Evolutionary conservation across 2,113 vertebrate genomes (phyloP).

Genomic region (Azemiops feae): DNA sequence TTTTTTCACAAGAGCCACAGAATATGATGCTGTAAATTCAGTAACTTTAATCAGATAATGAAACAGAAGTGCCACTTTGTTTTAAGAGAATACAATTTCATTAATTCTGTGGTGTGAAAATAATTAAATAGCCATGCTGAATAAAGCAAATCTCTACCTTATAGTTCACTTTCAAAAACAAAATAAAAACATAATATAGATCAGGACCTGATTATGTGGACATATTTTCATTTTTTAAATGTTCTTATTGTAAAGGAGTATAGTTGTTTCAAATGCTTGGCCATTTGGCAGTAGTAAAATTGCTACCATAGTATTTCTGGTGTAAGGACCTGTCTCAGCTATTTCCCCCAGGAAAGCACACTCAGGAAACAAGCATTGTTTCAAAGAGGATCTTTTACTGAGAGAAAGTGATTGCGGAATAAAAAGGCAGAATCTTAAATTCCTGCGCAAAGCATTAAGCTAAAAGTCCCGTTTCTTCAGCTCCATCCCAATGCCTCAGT

Average conservation of each 20-base stretch:
- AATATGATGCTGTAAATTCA: neutral
- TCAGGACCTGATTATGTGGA: neutral
- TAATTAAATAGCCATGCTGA: neutral
- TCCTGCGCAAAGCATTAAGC: too few species aligned
- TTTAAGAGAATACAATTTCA: slow-evolving; percentile 20
- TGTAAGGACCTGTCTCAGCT: too few species aligned
- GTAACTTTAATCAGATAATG: slow-evolving; percentile 12
- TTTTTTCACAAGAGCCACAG: slow-evolving; percentile 13
- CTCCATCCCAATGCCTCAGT: too few species aligned
- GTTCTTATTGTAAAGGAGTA: neutral
- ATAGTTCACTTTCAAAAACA: neutral
- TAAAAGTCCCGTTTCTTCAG: too few species aligned
- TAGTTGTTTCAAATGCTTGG: neutral
- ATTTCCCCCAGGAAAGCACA: too few species aligned
- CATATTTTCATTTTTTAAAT: neutral
- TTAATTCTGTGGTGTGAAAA: neutral
- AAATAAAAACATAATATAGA: neutral
- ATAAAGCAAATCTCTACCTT: neutral
- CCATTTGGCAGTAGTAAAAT: neutral
- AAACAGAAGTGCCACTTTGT: slow-evolving; percentile 6
- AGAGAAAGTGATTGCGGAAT: too few species aligned
- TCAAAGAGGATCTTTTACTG: too few species aligned
- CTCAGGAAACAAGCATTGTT: too few species aligned
- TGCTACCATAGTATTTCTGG: too few species aligned
- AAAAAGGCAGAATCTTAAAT: too few species aligned